Base-by-base conservation (phyloP, 2,888 invertebrate genomes). In the Cheilosia scutellata region DNA sequence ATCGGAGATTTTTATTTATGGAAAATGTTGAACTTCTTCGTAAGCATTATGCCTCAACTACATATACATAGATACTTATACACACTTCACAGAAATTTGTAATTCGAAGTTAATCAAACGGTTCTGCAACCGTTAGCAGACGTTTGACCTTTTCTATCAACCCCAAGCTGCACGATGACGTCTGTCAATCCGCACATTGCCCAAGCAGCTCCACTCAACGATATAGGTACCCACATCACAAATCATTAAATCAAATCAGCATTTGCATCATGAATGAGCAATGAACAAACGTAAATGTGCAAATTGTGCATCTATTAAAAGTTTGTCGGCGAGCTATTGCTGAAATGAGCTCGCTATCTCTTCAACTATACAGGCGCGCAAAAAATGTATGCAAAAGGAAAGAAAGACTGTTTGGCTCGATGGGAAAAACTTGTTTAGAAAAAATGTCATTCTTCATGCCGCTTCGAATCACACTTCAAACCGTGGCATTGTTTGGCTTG, bases 401-500 rank as follows among this genome's bases (percentile, higher is more conserved):
- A 20, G 20, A 20, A 55, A 11, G 71, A 37, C n/a, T 40, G 60
- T 40, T 29, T 5, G 47, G 47, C 13, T 55, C 55, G 70, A 78
- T 71, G 62, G 70, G 72, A 82, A 84, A 20, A 86, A 86, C 86
- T 82, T 86, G 86, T 86, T 86, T 82, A 68, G 16, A 66, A 51
- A 51, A 86, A 82, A 82, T 86, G 86, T 86, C 86, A 86, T 86
- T 82, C 86, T 82, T 82, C 76, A 86, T 82, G 86, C 86, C 86
- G 82, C 86, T 86, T 86, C 68, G 86, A 82, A 86, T 86, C 86
- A 82, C 86, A 86, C 86, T 86, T 86, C 82, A 86, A 82, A 72
- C 80, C 86, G 75, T 76, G 76, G 86, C 86, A 86, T 82, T 86
- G 76, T 86, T 86, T 86, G 76, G 86, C 86, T 72, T 82, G 82